Base-by-base conservation (phyloP, 2,888 invertebrate genomes). In the Panzeria rudis region DNA sequence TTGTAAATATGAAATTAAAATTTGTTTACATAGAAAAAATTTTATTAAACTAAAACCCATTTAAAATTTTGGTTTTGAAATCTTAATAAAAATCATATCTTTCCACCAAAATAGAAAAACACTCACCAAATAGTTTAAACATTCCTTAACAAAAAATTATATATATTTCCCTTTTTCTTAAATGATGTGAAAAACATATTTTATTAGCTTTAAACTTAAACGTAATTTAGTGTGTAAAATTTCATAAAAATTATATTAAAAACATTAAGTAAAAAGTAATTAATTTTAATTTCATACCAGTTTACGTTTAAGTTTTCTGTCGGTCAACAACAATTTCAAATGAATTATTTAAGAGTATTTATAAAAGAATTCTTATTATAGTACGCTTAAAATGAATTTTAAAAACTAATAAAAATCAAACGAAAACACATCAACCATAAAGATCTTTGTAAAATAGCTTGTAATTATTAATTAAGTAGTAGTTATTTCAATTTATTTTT, bases 391-490 rank as follows among this genome's bases (percentile, higher is more conserved):
- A 77, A 68, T 82, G 32, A 64, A 83, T 35, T 15, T 9, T 81
- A 61, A 52, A 75, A 44, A 71, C 29, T 15, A 62, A 41, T 20
- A 50, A 2, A 29, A 62, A 23, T 62, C 2, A 62, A 82, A 84
- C 54, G 29, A 64, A 47, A 44, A 29, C 52, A 83, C 29, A 78
- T 66, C 66, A 77, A 80, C 59, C 64, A 50, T 78, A 84, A 86
- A 84, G 71, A 87, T 86, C 85, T 81, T 86, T 88, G 87, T 88
- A 87, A 85, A 86, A 88, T 87, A 88, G 86, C 86, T 87, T 89
- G 88, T 89, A 88, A 84, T 84, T 86, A 79, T 64, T 62, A 68
- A 47, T 68, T 68, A 68, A 68, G 68, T 77, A 68, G 76, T 76
- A 61, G 71, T 72, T 64, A 75, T 83, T 86, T 82, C 35, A 52